Percentiles rank a stretch among this genome's conserved stretches.
Conservation (phyloP, 2,888 invertebrate species). For the Tipula helvola region DNA sequence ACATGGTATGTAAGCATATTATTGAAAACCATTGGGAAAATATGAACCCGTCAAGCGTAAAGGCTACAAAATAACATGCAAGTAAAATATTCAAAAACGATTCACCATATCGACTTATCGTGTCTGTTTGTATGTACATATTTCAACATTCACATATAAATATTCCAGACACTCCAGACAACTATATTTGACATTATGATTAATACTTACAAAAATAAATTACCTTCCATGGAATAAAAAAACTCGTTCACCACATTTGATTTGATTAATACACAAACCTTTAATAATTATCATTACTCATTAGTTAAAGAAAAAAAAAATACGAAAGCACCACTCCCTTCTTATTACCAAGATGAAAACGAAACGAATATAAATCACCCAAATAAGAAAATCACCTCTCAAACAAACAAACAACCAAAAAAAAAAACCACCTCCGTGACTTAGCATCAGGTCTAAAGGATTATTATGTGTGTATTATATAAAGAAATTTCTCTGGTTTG, state of each 20-base stretch:
- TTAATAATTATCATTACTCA: background rate
- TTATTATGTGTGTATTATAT: background rate
- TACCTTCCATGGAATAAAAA: background rate
- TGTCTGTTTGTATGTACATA: background rate
- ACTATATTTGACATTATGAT: background rate
- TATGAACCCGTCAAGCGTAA: background rate
- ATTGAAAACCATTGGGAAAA: background rate
- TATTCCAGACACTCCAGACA: background rate
- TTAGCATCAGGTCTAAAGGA: background rate
- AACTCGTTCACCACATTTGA: background rate
- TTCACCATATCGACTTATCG: background rate
- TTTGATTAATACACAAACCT: background rate
- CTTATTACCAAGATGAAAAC: background rate
- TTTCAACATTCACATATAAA: background rate
- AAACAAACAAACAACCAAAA: background rate
- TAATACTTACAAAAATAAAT: background rate
- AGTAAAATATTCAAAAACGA: background rate
- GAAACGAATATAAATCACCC: background rate
- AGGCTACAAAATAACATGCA: background rate
- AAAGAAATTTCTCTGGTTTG: background rate
- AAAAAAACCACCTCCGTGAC: background rate
- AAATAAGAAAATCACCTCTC: background rate
- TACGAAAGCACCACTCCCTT: background rate
- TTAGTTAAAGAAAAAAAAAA: background rate
- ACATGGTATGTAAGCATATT: background rate